Percentiles rank a stretch among this genome's conserved stretches.
Conservation (phyloP, 2,113 vertebrate species). For the Siniperca knerii region DNA sequence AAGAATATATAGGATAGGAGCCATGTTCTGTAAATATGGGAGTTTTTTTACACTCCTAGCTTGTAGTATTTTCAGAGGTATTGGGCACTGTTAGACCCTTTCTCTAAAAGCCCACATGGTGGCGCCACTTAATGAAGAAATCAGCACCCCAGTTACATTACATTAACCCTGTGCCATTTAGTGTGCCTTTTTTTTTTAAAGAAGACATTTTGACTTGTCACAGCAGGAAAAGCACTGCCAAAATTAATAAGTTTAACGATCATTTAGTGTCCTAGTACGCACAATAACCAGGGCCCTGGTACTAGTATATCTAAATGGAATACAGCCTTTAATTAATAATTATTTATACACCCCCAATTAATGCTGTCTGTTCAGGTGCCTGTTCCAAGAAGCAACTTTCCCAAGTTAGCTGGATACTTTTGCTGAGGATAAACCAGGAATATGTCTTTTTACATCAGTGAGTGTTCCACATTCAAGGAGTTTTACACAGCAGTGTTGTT, state of each 20-base stretch:
- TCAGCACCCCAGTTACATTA: neutral
- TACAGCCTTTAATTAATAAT: neutral
- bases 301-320: neutral
- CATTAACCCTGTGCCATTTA: no score
- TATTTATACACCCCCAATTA: neutral
- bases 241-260: neutral
- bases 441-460: neutral
- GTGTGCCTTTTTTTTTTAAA: neutral
- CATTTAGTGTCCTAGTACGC: neutral
- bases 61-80: neutral
- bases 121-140: slow-evolving; percentile 38
- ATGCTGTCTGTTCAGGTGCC: neutral
- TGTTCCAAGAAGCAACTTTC: neutral
- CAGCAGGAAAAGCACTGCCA: neutral
- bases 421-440: neutral
- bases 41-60: neutral
- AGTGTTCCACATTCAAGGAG: neutral
- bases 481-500: slow-evolving; percentile 38
- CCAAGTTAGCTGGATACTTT: neutral
- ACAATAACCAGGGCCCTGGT: neutral
- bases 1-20: neutral
- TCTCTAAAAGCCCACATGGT: slow-evolving; percentile 29
- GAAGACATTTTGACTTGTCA: neutral
- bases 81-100: accelerated
- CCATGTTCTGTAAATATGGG: neutral